Evolutionary conservation across 2,113 vertebrate species (phyloP).

Genomic region (Hippocampus guttulatus): DNA sequence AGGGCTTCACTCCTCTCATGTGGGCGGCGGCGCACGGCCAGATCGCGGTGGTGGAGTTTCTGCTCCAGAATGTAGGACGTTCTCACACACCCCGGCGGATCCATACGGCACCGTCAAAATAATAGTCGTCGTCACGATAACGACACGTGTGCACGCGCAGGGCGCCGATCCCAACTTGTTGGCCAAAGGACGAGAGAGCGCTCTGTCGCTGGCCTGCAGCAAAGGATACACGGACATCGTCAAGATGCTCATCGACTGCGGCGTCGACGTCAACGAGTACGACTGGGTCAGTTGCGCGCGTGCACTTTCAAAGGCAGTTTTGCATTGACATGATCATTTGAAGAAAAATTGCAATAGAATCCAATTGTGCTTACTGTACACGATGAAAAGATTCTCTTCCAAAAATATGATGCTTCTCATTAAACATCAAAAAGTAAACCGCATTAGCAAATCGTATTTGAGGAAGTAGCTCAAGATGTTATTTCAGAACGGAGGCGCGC

Average conservation of each 20-base stretch:
- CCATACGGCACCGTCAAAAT: background rate
- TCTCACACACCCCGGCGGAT: too few species aligned
- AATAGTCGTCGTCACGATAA: too few species aligned
- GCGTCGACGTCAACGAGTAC: slow-evolving; percentile 97
- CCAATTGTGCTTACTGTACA: too few species aligned
- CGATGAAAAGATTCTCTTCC: too few species aligned
- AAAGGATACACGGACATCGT: slow-evolving; percentile 98
- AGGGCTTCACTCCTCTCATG: slow-evolving; percentile 97
- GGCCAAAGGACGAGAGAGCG: slow-evolving; percentile 93
- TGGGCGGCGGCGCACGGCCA: slow-evolving; percentile 98
- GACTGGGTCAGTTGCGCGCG: slow-evolving; percentile 81
- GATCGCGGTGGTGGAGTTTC: slow-evolving; percentile 96
- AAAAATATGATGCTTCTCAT: too few species aligned
- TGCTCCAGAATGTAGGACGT: slow-evolving; percentile 90
- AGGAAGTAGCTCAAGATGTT: background rate
- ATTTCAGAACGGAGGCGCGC: slow-evolving; percentile 92
- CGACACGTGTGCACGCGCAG: slow-evolving; percentile 49
- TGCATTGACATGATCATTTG: too few species aligned
- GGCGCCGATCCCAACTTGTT: slow-evolving; percentile 91
- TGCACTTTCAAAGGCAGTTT: background rate
- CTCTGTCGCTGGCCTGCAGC: slow-evolving; percentile 91
- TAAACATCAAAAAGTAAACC: background rate
- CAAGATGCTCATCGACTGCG: slow-evolving; percentile 96
- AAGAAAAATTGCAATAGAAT: too few species aligned
- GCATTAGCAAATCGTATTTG: background rate